Conservation (phyloP, 64 coral and sea anemone genomes). For the Orbicella faveolata region DNA sequence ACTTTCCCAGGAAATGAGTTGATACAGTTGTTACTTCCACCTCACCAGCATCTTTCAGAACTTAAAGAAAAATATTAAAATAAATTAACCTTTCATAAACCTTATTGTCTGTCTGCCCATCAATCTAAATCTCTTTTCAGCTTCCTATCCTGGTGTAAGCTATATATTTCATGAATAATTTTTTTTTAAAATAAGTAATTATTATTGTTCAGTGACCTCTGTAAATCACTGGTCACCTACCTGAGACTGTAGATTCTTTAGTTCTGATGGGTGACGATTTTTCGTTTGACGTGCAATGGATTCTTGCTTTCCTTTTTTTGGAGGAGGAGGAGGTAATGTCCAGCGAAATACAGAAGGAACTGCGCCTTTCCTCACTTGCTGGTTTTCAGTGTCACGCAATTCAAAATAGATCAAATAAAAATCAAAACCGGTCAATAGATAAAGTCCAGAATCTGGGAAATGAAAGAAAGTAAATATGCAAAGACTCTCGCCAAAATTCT, state of each 20-base stretch:
- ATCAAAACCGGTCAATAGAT: too few species aligned
- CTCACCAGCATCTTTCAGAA: background rate
- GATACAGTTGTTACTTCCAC: slow-evolving; percentile 4
- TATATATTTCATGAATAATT: background rate
- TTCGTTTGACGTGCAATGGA: background rate
- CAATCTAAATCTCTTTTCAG: background rate
- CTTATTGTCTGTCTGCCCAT: background rate
- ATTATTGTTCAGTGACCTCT: background rate
- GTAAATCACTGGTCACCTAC: background rate
- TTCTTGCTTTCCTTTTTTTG: slow-evolving; percentile 13
- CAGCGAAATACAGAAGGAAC: slow-evolving; percentile 28
- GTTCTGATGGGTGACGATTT: background rate
- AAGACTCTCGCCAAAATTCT: too few species aligned
- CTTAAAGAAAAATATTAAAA: background rate
- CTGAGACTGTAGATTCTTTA: background rate
- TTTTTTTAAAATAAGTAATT: background rate
- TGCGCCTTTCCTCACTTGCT: slow-evolving; percentile 46
- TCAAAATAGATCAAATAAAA: too few species aligned
- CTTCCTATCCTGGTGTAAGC: background rate
- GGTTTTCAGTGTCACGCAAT: too few species aligned
- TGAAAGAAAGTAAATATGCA: too few species aligned
- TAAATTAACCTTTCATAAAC: background rate
- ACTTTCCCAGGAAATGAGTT: background rate
- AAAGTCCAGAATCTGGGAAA: too few species aligned
- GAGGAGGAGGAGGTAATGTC: background rate